Base-by-base conservation (phyloP, 2,888 invertebrate genomes). In the Polydrusus pterygomalis region DNA sequence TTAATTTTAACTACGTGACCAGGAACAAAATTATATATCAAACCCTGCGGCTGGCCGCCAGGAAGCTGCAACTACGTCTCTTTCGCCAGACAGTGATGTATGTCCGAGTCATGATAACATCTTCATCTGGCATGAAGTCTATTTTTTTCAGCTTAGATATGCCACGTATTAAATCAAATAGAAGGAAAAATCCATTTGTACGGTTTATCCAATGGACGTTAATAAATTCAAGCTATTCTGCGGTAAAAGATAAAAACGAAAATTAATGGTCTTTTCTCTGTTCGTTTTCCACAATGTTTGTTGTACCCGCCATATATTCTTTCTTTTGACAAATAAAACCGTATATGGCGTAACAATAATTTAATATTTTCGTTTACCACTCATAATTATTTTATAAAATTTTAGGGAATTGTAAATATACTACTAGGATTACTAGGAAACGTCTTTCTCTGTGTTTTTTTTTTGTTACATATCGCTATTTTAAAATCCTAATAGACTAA, bases 81-180 rank as follows among this genome's bases (percentile, higher is more conserved):
- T 79, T 77, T 72, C 72, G 77, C 72, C 76, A 79, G 84, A 85
- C 84, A 83, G 82, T 84, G 85, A 85, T 84, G 81, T 82, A 85
- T 85, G 79, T 80, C 76, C 74, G 76, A 77, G 79, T 80, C 82
- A 82, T 81, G 85, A 85, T 85, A 85, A 82, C 82, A 84, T 85
- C 85, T 81, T 80, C 78, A 79, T 82, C 80, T 81, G 80, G 80
- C 79, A 79, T 81, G 77, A 77, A 75, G 80, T 77, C 68, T 80
- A 78, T 79, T 80, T 84, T 82, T 83, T 83, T 80, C 78, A 79
- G 77, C 78, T 80, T 74, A 75, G 79, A 78, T 79, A 79, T 78
- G 79, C 77, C 79, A 81, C 81, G 80, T 82, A 82, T 82, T 82
- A 81, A 82, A 82, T 82, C 81, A 82, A 81, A 80, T 67, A 74